Base-by-base conservation (phyloP, 2,888 invertebrate species). In the Drosophila pseudotakahashii region DNA sequence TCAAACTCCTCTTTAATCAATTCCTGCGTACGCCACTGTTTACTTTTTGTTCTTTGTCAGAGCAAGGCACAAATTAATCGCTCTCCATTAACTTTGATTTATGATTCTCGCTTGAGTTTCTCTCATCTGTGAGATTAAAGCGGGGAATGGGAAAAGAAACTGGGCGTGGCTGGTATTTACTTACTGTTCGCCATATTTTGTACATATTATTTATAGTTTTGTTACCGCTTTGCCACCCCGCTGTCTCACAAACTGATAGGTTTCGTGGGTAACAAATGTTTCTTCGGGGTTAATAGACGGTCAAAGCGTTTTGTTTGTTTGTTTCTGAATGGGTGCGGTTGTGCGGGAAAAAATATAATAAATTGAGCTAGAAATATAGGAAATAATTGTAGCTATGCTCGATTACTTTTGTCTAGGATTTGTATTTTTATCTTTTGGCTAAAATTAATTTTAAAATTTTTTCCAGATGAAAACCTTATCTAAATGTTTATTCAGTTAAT, bases 201-300 rank as follows among this genome's bases (percentile, higher is more conserved):
- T 60, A 51, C 67, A 69, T 68, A 81, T 86, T 87, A 87, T 81
- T 81, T 84, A 81, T 81, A 84, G 88, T 81, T 86, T 60, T 67
- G 54, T 51, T 66, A 37, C 62, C 44, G 37, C 68, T 72, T 51
- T 13, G 42, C 52, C 44, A 16, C 26, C 37, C 16, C 11, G 19
- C 10, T 26, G 44, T 3, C 50, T n/a, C 5, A 11, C 30, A 34
- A 39, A 51, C 19, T 34, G 50, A 55, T 68, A 47, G 54, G 16
- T 63, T 64, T 10, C 19, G 26, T 32, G 42, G 63, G 36, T 71
- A 86, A 83, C 81, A 80, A 81, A 80, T 81, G 83, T 64, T 64
- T 19, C 47, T 51, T 9, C 10, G 47, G 51, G 80, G 83, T 66
- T 82, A 79, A 81, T 77, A 73, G 67, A 52, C 64, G 26, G 14